phyloP scores from a whole-genome alignment of 1,140 invertebrate genomes.

The Monomorium pharaonis region DNA sequence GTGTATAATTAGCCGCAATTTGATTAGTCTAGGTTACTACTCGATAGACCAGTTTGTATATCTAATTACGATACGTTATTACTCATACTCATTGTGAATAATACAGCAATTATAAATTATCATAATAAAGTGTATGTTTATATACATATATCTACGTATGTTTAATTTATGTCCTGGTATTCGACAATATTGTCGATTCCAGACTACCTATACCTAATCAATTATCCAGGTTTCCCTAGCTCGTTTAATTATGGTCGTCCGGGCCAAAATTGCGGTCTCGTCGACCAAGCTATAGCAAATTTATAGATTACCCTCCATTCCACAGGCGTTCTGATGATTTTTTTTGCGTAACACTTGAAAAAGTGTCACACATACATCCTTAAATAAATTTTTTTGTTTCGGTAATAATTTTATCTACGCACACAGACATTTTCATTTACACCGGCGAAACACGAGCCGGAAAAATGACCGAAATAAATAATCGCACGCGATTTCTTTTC shows the following conservation, averaged over 20 bases:
- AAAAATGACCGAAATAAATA: slow-evolving; percentile 34
- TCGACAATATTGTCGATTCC: slow-evolving; percentile 59
- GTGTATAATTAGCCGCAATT: slow-evolving; percentile 75
- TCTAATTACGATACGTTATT: slow-evolving; percentile 77
- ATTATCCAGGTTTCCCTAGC: slow-evolving; percentile 67
- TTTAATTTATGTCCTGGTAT: slow-evolving; percentile 66
- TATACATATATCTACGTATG: slow-evolving; percentile 73
- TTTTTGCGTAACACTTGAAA: too few species aligned
- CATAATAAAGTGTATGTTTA: slow-evolving; percentile 80
- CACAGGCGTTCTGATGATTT: too few species aligned
- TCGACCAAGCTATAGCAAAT: slow-evolving; percentile 48
- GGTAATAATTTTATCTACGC: not conserved
- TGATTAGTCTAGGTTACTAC: slow-evolving; percentile 75
- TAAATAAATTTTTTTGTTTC: slow-evolving; percentile 5
- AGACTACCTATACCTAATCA: slow-evolving; percentile 59
- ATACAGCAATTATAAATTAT: slow-evolving; percentile 78
- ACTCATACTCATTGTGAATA: slow-evolving; percentile 78
- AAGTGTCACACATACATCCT: too few species aligned
- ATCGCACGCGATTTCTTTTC: not conserved
- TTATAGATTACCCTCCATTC: slow-evolving; percentile 50
- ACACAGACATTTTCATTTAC: not conserved
- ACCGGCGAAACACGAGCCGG: not conserved
- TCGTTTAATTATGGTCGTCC: slow-evolving; percentile 64
- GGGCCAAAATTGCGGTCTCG: slow-evolving; percentile 66
- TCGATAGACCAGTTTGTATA: slow-evolving; percentile 78